Conservation (phyloP, 2,888 invertebrate genomes). For the Biston stratarius region DNA sequence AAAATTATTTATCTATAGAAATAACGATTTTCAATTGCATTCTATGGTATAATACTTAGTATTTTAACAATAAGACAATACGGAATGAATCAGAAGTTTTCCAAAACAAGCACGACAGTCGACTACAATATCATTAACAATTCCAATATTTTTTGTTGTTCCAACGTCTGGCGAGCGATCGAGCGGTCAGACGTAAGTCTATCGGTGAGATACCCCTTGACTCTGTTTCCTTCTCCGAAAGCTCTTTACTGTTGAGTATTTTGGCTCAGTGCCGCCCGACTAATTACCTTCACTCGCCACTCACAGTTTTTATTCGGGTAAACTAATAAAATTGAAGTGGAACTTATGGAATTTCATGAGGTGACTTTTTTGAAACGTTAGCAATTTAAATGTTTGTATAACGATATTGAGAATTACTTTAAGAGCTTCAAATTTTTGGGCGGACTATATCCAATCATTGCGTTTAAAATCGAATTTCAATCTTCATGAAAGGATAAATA, state of each 20-base stretch:
- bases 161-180: conserved; percentile 51
- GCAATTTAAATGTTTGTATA: background rate
- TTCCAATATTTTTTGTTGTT: conserved; percentile 56
- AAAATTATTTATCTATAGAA: no score
- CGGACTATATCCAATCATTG: background rate
- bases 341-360: background rate
- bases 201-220: conserved; percentile 60
- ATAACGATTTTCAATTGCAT: no score
- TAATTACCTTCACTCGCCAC: conserved; percentile 58
- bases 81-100: background rate
- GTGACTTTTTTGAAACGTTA: background rate
- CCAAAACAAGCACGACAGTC: conserved; percentile 13
- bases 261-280: conserved; percentile 62
- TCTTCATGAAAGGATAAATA: conserved; percentile 4
- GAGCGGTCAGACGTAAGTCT: conserved; percentile 55
- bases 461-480: conserved; percentile 4
- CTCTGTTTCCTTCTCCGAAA: conserved; percentile 54
- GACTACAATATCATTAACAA: conserved; percentile 35
- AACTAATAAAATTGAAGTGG: conserved; percentile 35
- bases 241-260: conserved; percentile 53
- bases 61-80: no score
- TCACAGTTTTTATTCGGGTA: conserved; percentile 42
- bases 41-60: no score
- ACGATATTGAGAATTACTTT: background rate
- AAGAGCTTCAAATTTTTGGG: background rate